Conservation (phyloP, 1,140 invertebrate species). For the Panonychus citri region DNA sequence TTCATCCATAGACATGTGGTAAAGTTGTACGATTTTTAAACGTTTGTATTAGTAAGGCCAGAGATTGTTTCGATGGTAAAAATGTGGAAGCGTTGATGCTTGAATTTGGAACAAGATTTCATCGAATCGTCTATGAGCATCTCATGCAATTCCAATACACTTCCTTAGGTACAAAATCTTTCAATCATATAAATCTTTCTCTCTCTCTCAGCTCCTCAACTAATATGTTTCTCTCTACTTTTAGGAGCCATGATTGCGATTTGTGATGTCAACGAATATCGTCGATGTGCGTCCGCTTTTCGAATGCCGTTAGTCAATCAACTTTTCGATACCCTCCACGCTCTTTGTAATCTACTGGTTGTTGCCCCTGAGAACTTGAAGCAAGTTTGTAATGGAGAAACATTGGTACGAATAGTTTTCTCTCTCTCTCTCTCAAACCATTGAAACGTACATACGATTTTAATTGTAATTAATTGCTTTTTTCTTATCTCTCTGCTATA, state of each 20-base stretch:
- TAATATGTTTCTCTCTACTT: conserved; percentile 1
- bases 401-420: conserved; percentile 39
- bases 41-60: conserved; percentile 48
- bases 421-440: background rate
- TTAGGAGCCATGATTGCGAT: conserved; percentile 84
- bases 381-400: conserved; percentile 79
- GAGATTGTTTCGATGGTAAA: conserved; percentile 68
- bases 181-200: background rate
- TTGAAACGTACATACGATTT: background rate
- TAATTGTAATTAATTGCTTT: background rate
- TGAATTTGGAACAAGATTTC: conserved; percentile 70
- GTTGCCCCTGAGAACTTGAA: conserved; percentile 88
- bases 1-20: conserved; percentile 52
- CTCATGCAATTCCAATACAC: conserved; percentile 84
- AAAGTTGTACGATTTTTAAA: conserved; percentile 64
- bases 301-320: conserved; percentile 49
- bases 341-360: conserved; percentile 78
- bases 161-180: conserved; percentile 41
- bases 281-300: conserved; percentile 51
- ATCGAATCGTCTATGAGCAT: conserved; percentile 85
- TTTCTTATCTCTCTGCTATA: background rate
- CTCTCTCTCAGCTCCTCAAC: background rate
- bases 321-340: conserved; percentile 80
- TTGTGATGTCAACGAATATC: conserved; percentile 85
- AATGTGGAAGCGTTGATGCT: conserved; percentile 63